phyloP scores from a whole-genome alignment of 2,888 invertebrate genomes.

The Trimorus sp. region DNA sequence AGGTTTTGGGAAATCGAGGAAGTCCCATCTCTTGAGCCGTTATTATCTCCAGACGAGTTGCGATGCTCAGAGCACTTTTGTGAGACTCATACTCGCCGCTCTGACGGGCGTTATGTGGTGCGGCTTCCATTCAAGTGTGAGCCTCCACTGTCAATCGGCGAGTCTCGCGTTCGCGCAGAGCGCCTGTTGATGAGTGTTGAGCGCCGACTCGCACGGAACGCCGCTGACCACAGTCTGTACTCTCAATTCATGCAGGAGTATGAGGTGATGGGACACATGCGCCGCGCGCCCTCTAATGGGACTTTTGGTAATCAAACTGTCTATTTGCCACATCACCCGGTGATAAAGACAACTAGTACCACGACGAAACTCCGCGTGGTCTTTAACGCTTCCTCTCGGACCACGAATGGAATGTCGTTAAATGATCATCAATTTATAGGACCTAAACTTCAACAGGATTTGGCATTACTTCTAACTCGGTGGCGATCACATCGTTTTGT shows the following conservation, averaged over 20 bases:
- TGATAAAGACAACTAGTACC: neutral
- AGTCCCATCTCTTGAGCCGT: neutral
- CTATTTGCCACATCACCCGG: no score
- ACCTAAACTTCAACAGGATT: neutral
- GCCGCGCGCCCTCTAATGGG: no score
- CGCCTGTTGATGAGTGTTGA: no score
- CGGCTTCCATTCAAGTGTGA: neutral
- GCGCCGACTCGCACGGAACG: no score
- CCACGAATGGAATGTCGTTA: neutral
- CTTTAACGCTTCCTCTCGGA: neutral
- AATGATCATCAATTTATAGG: neutral
- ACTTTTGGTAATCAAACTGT: no score
- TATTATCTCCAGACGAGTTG: neutral
- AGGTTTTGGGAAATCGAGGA: no score
- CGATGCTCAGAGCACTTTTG: neutral
- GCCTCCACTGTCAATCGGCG: no score
- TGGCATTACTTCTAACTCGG: neutral
- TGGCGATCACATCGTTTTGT: neutral
- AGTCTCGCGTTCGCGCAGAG: no score
- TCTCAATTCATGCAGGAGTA: no score
- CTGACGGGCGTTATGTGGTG: neutral
- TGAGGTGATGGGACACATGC: no score
- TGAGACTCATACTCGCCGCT: neutral
- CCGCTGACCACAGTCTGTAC: no score
- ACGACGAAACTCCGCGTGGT: neutral